Evolutionary conservation across 2,797 vertebrate genomes (phyloP).

Genomic region (Acrossocheilus wenchowensis): DNA sequence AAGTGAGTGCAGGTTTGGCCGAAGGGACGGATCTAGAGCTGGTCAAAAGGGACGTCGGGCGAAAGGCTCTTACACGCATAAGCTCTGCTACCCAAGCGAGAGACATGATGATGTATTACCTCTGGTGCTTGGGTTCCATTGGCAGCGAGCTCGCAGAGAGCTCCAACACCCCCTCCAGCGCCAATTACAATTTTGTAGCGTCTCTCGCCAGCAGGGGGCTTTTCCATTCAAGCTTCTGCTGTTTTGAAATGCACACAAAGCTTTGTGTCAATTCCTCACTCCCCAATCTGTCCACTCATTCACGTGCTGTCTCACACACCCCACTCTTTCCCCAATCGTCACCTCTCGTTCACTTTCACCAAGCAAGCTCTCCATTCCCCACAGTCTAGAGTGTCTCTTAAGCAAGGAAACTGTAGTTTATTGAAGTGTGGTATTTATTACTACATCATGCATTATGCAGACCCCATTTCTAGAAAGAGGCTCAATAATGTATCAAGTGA

Average conservation of each 20-base stretch:
- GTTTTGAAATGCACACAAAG: constrained; percentile 11
- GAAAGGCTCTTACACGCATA: constrained; percentile 42
- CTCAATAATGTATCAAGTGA: constrained; percentile 62
- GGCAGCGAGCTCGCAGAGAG: constrained; percentile 34
- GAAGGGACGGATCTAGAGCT: constrained; percentile 29
- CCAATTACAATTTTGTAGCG: constrained; percentile 38
- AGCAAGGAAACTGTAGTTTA: constrained; percentile 53
- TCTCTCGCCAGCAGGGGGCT: constrained; percentile 21
- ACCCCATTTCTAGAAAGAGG: constrained; percentile 52
- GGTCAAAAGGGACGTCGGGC: constrained; percentile 29
- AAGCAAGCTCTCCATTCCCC: constrained; percentile 11
- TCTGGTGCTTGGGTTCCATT: constrained; percentile 50
- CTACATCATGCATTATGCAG: constrained; percentile 65
- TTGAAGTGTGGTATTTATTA: constrained; percentile 55
- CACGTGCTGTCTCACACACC: background rate
- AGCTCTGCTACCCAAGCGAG: constrained; percentile 48
- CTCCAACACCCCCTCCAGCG: constrained; percentile 16
- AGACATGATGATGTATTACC: constrained; percentile 61
- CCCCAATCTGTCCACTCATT: constrained; percentile 12
- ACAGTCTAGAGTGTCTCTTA: constrained; percentile 38
- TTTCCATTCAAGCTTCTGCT: constrained; percentile 24
- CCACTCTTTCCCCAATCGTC: constrained; percentile 17
- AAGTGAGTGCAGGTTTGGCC: constrained; percentile 27
- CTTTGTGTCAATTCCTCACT: constrained; percentile 30
- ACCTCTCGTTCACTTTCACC: constrained; percentile 21